Base-by-base conservation (phyloP, 2,888 invertebrate species). In the Dysmachus trigonus region DNA sequence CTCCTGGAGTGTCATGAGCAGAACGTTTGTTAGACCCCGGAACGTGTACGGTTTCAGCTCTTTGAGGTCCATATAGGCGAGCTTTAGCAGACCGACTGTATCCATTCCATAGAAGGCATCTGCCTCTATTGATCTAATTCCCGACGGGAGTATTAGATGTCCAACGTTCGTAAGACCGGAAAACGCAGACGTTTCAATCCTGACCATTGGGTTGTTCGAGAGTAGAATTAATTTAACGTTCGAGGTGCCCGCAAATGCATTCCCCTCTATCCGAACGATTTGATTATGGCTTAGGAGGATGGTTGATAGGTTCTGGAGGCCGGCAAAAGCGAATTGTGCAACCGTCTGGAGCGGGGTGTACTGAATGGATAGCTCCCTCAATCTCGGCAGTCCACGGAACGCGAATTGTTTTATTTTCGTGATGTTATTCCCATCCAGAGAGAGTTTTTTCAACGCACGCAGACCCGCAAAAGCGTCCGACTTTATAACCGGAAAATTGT, bases 371-470 rank as follows among this genome's bases (percentile, higher is more conserved):
- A 97, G 94, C 90, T 95, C 96, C 90, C 94, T 94, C 7, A 98
- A 94, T 15, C 96, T 94, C 4, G 95, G 95, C 85, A 98, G 92
- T 10, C 97, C 97, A 35, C 96, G 95, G 92, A 98, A 98, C 84
- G 97, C 96, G 91, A 97, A 97, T 82, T 96, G 96, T 89, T 96
- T 95, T 89, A 98, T 96, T 87, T 94, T 94, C 82, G 95, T 94
- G 88, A 98, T 96, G 91, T 97, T 96, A 93, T 98, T 98, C 88
- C 96, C 96, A 91, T 97, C 97, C 89, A 98, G 94, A 15, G 95
- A 96, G 77, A 98, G 94, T 89, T 97, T 96, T 88, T 96, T 95
- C 87, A 98, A 93, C 87, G 95, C 94, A n/a, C 95, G 94, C 87
- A 97, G 93, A n/a, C 96, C 96, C 41, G 95, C 94, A 91, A 97